Base-by-base conservation (phyloP, 2,797 vertebrate species). In the Myoxocephalus aenaeus region DNA sequence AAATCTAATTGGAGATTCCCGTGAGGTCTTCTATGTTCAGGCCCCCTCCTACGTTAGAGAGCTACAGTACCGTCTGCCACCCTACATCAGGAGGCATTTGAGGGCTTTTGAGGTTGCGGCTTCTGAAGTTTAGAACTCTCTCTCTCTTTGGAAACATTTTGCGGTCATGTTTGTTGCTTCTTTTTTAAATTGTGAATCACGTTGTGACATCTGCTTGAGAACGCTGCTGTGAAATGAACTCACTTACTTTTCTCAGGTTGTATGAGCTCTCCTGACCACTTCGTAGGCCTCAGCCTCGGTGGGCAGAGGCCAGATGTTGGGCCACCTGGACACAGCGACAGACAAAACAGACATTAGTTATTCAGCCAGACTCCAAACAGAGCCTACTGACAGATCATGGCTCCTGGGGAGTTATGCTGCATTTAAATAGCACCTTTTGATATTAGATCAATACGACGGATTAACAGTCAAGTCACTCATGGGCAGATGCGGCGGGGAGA, bases 401-500 rank as follows among this genome's bases (percentile, higher is more conserved):
- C 84, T 90, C 90, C 80, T 42, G 32, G 92, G 88, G 91, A 90
- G 87, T 87, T 86, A 86, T 86, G 82, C 87, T 87, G 92, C 93
- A 95, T 95, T 94, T 92, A 94, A 95, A 95, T 93, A 94, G 92
- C 92, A 94, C 88, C 93, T 93, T 92, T 92, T 93, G 92, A 93
- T 91, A 90, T 91, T 81, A 91, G 94, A 94, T 95, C 94, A 93
- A 96, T 95, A 94, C 82, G 32, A 50, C 73, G 85, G 92, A 95
- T 95, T 95, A 95, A 94, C 93, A 95, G 94, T 95, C 94, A 79
- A 93, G 94, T 95, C 95, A 96, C 94, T 95, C 93, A 93, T 91
- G 86, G 89, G 91, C 92, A 92, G 93, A 94, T 92, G 93, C 91
- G 91, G 91, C 75, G 42, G 90, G 88, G 93, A 94, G 94, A 94